Base-by-base conservation (phyloP, 2,888 invertebrate genomes). In the Scaptomyza reducta region DNA sequence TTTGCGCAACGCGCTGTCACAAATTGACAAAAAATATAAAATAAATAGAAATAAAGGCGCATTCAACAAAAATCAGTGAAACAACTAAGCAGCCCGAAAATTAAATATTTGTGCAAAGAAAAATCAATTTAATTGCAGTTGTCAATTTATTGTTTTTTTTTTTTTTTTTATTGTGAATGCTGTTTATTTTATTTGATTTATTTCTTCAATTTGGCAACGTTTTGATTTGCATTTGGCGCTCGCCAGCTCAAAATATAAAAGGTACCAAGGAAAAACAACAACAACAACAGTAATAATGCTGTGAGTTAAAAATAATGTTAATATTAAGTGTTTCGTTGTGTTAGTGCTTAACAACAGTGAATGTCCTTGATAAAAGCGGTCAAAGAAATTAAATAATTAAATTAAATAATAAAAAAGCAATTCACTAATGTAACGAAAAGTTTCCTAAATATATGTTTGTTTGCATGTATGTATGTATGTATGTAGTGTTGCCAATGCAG, bases 1-100 rank as follows among this genome's bases (percentile, higher is more conserved):
- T 75, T 74, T 76, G 77, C 74, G 77, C 77, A 76, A 66, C 77
- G 74, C 54, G 45, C 44, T 64, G 66, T 71, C 29, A 22, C 22
- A 22, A 22, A 47, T 73, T 69, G 65, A 22, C 71, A 59, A 70
- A 70, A 56, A n/a, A n/a, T n/a, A n/a, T n/a, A n/a, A n/a, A n/a
- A n/a, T n/a, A n/a, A n/a, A n/a, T n/a, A n/a, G n/a, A n/a, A n/a
- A 58, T 6, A 31, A 33, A 66, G 46, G 6, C 29, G 45, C 40
- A 55, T 50, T 61, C 42, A 51, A 55, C 41, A 33, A 61, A 29
- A 56, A 45, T 35, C 14, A 38, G 14, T 35, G 35, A 25, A 35
- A 31, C 9, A 31, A 33, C 4, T 0, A n/a, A 44, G 44, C 16
- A 31, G 55, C 31, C 25, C 46, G 49, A 33, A 40, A 40, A 16